Conservation (phyloP, 2,113 vertebrate species). For the Muntiacus reevesi region DNA sequence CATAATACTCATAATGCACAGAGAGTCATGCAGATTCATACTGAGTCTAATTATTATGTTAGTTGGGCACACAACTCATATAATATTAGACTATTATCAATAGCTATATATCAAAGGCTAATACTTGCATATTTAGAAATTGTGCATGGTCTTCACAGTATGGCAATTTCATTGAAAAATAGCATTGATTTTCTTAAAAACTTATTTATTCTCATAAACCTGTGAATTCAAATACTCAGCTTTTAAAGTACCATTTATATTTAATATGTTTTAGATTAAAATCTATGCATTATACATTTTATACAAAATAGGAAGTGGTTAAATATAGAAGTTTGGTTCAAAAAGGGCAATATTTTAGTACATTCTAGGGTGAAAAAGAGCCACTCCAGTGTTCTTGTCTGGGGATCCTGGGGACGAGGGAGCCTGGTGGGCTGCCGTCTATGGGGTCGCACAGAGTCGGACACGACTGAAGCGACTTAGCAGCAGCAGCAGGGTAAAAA, state of each 20-base stretch:
- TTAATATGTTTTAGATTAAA: not conserved
- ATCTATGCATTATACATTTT: not conserved
- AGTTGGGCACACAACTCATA: not conserved
- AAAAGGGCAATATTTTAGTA: not conserved
- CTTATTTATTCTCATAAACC: not conserved
- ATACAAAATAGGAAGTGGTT: not conserved
- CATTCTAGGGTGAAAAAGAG: not conserved
- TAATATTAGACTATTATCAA: not conserved
- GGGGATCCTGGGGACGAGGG: too few relatives aligned
- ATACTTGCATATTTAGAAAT: not conserved
- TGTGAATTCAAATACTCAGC: not conserved
- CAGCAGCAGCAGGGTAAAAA: not conserved
- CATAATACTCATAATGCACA: not conserved
- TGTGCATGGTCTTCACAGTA: not conserved
- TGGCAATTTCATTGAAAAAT: not conserved
- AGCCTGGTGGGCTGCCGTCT: too few relatives aligned
- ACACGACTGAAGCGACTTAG: too few relatives aligned
- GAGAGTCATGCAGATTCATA: not conserved
- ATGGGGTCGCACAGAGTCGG: too few relatives aligned
- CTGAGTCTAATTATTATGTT: not conserved
- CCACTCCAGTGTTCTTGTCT: too few relatives aligned
- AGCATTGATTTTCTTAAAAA: not conserved
- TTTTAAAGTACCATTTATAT: not conserved
- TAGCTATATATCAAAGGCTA: not conserved
- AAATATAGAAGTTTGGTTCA: not conserved